phyloP scores from a whole-genome alignment of 2,888 invertebrate genomes.

The Buathra laborator region DNA sequence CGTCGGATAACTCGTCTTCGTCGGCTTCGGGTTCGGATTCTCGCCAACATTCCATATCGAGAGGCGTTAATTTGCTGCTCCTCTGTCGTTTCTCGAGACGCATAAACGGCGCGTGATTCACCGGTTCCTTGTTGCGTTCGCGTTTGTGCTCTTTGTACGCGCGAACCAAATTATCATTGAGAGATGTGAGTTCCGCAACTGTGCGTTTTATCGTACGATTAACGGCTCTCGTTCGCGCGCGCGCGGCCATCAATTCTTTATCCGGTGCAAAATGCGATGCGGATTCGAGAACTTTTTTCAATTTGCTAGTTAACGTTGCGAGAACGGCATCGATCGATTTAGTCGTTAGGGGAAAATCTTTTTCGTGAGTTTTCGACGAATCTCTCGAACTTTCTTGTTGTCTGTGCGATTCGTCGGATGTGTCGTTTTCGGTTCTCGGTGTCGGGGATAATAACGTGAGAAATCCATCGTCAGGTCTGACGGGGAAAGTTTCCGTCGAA shows the following conservation, averaged over 20 bases:
- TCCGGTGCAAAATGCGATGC: slow-evolving; percentile 34
- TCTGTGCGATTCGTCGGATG: not conserved
- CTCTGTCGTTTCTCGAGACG: slow-evolving; percentile 47
- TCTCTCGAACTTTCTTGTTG: not conserved
- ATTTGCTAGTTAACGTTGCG: slow-evolving; percentile 71
- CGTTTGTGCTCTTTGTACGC: slow-evolving; percentile 59
- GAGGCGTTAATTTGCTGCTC: slow-evolving; percentile 62
- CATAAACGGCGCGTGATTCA: slow-evolving; percentile 1
- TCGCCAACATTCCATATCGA: slow-evolving; percentile 80
- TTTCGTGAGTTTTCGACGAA: slow-evolving; percentile 65
- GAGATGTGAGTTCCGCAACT: slow-evolving; percentile 74
- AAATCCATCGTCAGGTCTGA: slow-evolving; percentile 58
- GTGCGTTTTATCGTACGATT: slow-evolving; percentile 75
- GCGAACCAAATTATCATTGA: slow-evolving; percentile 78
- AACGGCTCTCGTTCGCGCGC: slow-evolving; percentile 73
- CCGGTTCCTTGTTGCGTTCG: slow-evolving; percentile 32
- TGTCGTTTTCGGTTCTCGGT: slow-evolving; percentile 12
- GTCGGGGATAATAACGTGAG: slow-evolving; percentile 45
- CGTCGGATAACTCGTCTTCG: slow-evolving; percentile 60
- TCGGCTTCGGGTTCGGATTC: slow-evolving; percentile 79
- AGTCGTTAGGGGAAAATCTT: slow-evolving; percentile 73
- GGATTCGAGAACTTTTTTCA: slow-evolving; percentile 62
- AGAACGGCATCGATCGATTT: slow-evolving; percentile 76
- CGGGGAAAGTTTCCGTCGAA: slow-evolving; percentile 43
- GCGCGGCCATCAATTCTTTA: slow-evolving; percentile 58